Base-by-base conservation (phyloP, 1,140 invertebrate genomes). In the Panagrolaimus sp. region DNA sequence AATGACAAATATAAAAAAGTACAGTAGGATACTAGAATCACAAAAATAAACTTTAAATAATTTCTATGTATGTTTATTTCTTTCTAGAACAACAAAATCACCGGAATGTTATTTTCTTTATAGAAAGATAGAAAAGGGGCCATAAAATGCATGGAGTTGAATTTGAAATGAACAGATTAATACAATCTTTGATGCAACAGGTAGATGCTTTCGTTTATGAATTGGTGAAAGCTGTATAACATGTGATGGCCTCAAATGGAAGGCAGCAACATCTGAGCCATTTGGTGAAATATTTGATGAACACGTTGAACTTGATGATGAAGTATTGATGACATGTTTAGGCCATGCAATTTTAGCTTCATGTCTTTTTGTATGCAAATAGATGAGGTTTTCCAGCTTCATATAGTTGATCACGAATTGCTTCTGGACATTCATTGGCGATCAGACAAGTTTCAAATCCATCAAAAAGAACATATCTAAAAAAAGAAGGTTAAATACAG, bases 261-360 rank as follows among this genome's bases (percentile, higher is more conserved):
- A 57, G 11, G 51, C 51, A 23, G 51, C 51, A 20, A 25, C 9
- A 25, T 57, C 51, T 11, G 51, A 57, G 0, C 20, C 51, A 2
- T 20, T 25, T 2, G 51, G 51, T 0, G 51, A 57, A 20, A 57
- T 20, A 20, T 64, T 44, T 31, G 63, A 38, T 31, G 44, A 44
- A 20, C 44, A 57, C 7, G 65, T 20, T 42, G 65, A 16, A 20
- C 20, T 27, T 20, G 51, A 20, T 20, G 20, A 25, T 38, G 31
- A 38, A 38, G 2, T 4, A 38, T 38, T 38, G 38, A 73, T 44
- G 2, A 71, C 72, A n/a, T 75, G 63, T 43, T 76, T 70, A 3
- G 93, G 93, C 93, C 93, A 96, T 57, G 93, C 92, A 75, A 96
- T 96, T 86, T 95, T 95, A 14, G 92, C 92, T 81, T 94, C 93